phyloP scores from a whole-genome alignment of 2,888 invertebrate genomes.

The Amorpha juglandis region DNA sequence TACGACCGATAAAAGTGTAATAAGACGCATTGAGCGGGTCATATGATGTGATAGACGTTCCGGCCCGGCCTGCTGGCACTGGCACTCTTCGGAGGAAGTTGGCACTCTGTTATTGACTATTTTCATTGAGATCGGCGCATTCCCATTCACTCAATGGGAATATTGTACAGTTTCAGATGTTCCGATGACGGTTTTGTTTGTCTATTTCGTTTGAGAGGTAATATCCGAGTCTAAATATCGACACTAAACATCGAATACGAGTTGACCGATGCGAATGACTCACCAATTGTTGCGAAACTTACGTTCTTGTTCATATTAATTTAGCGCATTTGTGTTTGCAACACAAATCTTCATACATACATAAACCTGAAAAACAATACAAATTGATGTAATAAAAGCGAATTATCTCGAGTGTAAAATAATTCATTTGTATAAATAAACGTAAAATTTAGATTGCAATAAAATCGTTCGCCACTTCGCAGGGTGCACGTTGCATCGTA shows the following conservation, averaged over 20 bases:
- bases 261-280: constrained; percentile 41
- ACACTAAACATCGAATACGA: constrained; percentile 21
- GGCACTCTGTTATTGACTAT: constrained; percentile 67
- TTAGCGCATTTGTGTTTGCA: constrained; percentile 30
- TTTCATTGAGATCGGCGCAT: constrained; percentile 65
- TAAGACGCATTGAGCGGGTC: constrained; percentile 81
- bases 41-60: constrained; percentile 73
- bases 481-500: constrained; percentile 58
- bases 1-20: constrained; percentile 83
- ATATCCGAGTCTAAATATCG: constrained; percentile 47
- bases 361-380: constrained; percentile 23
- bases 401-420: constrained; percentile 45
- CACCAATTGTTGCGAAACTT: constrained; percentile 35
- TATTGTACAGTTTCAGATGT: constrained; percentile 63
- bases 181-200: constrained; percentile 59
- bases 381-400: constrained; percentile 34
- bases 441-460: constrained; percentile 56
- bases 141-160: constrained; percentile 68
- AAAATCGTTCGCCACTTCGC: constrained; percentile 52
- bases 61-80: constrained; percentile 66
- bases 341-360: constrained; percentile 29
- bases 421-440: constrained; percentile 53
- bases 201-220: constrained; percentile 54
- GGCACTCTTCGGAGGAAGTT: constrained; percentile 67
- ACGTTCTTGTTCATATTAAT: constrained; percentile 22